These are phyloP conservation scores for Phrynocephalus forsythii DNA, from an alignment of 2,797 vertebrate genomes.

Conservation along the genomic window DNA sequence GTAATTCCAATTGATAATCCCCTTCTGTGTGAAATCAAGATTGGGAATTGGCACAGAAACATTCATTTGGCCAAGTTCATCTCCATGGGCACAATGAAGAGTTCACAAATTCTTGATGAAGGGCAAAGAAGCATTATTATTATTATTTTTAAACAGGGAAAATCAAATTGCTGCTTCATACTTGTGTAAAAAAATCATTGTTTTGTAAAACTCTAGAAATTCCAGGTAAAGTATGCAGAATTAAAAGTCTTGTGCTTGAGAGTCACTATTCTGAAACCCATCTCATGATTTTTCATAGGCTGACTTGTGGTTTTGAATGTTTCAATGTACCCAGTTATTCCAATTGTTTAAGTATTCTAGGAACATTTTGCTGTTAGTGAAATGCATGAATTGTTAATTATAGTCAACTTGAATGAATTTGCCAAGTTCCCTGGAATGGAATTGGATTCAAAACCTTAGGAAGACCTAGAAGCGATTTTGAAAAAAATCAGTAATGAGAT, in stretches of 20 bases:
- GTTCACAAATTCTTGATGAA: background rate
- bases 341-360: background rate
- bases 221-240: background rate
- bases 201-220: background rate
- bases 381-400: background rate
- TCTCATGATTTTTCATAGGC: background rate
- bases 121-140: background rate
- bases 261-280: background rate
- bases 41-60: background rate
- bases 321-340: background rate
- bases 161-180: background rate
- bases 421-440: background rate
- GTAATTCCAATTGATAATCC: constrained; percentile 8
- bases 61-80: background rate
- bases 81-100: background rate
- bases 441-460: constrained; percentile 4
- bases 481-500: background rate
- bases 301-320: background rate
- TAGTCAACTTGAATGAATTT: background rate
- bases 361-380: constrained; percentile 5
- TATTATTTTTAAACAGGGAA: background rate
- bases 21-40: background rate
- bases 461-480: background rate
- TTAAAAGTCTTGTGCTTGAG: background rate
- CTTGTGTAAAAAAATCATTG: background rate